Evolutionary conservation across 1,140 invertebrate species (phyloP).

Genomic region (Hyles euphorbiae): DNA sequence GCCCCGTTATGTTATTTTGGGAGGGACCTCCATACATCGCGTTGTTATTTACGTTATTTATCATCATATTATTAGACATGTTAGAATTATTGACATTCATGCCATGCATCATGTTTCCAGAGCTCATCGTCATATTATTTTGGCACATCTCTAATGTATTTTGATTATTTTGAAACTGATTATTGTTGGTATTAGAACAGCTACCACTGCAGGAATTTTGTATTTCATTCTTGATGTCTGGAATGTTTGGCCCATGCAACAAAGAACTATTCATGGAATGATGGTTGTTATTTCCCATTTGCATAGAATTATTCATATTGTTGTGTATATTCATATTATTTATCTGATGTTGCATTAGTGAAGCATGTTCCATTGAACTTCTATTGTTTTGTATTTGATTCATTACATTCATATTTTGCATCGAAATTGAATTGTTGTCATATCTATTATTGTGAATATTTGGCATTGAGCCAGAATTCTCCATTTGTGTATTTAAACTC

Average conservation of each 20-base stretch:
- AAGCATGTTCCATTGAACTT: constrained; percentile 53
- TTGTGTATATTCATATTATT: constrained; percentile 63
- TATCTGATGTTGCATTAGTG: constrained; percentile 66
- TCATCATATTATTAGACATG: constrained; percentile 60
- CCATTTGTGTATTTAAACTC: constrained; percentile 52
- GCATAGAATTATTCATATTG: constrained; percentile 53
- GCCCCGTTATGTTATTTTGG: constrained; percentile 50
- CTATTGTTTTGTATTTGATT: constrained; percentile 66
- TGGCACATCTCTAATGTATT: constrained; percentile 57
- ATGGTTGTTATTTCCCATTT: constrained; percentile 55
- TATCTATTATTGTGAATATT: constrained; percentile 58
- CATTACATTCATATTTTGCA: constrained; percentile 61
- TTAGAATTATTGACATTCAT: constrained; percentile 60
- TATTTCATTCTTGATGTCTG: constrained; percentile 69
- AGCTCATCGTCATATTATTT: constrained; percentile 54
- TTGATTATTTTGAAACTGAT: constrained; percentile 55
- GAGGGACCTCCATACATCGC: constrained; percentile 48
- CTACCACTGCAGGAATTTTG: constrained; percentile 62
- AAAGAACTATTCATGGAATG: constrained; percentile 56
- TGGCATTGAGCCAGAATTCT: constrained; percentile 44
- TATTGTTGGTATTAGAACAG: constrained; percentile 53
- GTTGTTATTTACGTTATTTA: constrained; percentile 52
- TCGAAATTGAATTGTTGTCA: constrained; percentile 56
- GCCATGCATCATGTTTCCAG: constrained; percentile 53
- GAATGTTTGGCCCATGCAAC: constrained; percentile 65